Base-by-base conservation (phyloP, 2,113 vertebrate genomes). In the Pan paniscus region DNA sequence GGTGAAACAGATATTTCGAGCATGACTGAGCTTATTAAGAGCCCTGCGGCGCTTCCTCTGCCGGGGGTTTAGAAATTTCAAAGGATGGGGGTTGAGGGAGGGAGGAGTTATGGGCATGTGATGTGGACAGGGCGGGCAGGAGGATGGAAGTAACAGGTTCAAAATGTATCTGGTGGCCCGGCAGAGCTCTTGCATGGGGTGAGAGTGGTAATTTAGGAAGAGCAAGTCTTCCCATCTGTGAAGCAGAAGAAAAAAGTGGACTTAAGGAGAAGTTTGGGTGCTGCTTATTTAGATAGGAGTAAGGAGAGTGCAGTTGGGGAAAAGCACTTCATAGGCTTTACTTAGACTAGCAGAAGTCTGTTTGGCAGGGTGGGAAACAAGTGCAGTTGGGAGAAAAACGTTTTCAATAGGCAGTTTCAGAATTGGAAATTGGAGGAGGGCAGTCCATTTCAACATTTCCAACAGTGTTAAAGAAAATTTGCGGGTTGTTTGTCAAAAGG, bases 1-100 rank as follows among this genome's bases (percentile, higher is more conserved):
- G 97, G 96, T 92, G 90, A 93, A 89, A 86, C 50, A 55, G 95
- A 90, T 97, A 97, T 96, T 97, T 97, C 1, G 8, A 97, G 96
- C 90, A 85, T 96, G 97, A 96, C 93, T 75, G 96, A 97, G 96
- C 96, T 88, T 84, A 92, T 92, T 96, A 75, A 92, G 95, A 90
- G 93, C 87, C 97, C 84, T 2, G 27, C 14, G 90, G 97, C 83
- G 5, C 92, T 98, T 96, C 98, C 96, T 96, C 90, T 90, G 10
- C 90, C 12, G 16, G 72, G 61, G 76, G 95, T 81, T 97, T 94
- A 92, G 96, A 90, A 76, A 76, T 96, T 92, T 95, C 96, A 97
- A 82, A 94, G 90, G 75, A 61, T 59, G 30, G 83, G 92, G 68
- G n/a, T 46, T 43, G 72, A 70, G 38, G 91, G 86, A 48, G 55